These are phyloP conservation scores for Auanema freiburgensis DNA, from an alignment of 2,888 invertebrate species.

Conservation along the genomic window DNA sequence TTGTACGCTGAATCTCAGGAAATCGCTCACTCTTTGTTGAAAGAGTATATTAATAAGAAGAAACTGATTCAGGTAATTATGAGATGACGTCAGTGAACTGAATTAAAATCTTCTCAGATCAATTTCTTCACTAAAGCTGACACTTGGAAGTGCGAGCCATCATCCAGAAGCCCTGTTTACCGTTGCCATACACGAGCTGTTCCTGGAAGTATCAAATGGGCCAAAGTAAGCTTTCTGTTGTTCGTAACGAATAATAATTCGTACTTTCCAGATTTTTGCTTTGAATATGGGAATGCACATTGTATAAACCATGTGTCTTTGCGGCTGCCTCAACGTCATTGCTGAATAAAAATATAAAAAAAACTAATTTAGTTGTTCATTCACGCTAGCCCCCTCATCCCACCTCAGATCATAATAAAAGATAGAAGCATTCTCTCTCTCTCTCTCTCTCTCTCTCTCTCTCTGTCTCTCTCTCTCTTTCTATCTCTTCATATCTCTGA, in stretches of 20 bases:
- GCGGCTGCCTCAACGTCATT: too few species aligned
- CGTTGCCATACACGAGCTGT: conserved; percentile 60
- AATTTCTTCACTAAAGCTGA: conserved; percentile 44
- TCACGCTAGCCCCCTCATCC: too few species aligned
- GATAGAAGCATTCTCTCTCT: too few species aligned
- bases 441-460: too few species aligned
- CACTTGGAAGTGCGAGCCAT: conserved; percentile 47
- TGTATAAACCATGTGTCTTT: conserved; percentile 21
- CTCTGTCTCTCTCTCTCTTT: too few species aligned
- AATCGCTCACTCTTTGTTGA: conserved; percentile 53
- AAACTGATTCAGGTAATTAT: conserved; percentile 39
- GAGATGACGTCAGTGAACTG: background rate
- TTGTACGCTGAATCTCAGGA: conserved; percentile 55
- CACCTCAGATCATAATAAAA: too few species aligned
- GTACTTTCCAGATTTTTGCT: conserved; percentile 38
- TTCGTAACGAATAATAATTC: background rate
- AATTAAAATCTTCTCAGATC: conserved; percentile 30
- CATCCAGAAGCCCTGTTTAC: conserved; percentile 44
- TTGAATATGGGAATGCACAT: conserved; percentile 47
- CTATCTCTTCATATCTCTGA: too few species aligned
- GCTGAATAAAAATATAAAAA: too few species aligned
- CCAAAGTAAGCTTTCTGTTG: conserved; percentile 38
- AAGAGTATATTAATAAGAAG: conserved; percentile 42
- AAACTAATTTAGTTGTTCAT: too few species aligned
- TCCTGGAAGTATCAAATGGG: conserved; percentile 59